These are phyloP conservation scores for Sciurus vulgaris DNA, from an alignment of 2,797 vertebrate genomes.

Conservation along the genomic window DNA sequence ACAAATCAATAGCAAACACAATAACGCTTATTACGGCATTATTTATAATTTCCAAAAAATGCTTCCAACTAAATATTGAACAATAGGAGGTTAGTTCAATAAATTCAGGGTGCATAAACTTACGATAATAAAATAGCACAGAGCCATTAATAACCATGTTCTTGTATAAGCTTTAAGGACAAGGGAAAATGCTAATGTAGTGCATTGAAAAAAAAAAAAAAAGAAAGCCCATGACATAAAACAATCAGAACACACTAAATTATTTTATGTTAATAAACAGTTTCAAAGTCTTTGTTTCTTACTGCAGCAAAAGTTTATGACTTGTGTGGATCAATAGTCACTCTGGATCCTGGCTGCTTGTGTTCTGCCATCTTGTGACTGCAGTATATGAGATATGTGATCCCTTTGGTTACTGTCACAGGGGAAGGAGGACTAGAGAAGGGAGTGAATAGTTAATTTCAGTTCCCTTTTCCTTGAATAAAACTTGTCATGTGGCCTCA, in stretches of 20 bases:
- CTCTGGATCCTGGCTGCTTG: background rate
- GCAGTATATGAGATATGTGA: background rate
- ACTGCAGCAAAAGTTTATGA: background rate
- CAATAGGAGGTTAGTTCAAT: background rate
- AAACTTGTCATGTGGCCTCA: background rate
- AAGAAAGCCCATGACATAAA: background rate
- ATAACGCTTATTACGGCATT: background rate
- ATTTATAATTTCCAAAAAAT: conserved; percentile 46
- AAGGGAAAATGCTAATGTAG: background rate
- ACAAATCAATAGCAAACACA: background rate
- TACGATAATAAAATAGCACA: background rate
- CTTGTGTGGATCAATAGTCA: background rate
- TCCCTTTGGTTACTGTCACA: background rate
- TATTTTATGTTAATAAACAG: background rate
- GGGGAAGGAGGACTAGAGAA: background rate
- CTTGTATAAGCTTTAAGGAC: background rate
- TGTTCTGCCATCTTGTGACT: background rate
- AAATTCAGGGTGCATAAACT: background rate
- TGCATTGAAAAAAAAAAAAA: background rate
- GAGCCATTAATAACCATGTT: background rate
- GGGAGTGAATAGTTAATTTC: background rate
- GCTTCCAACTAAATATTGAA: background rate
- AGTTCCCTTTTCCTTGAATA: background rate
- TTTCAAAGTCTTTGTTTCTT: background rate
- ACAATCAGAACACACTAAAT: background rate